phyloP scores from a whole-genome alignment of 2,797 vertebrate species.

The Urosaurus nigricauda region DNA sequence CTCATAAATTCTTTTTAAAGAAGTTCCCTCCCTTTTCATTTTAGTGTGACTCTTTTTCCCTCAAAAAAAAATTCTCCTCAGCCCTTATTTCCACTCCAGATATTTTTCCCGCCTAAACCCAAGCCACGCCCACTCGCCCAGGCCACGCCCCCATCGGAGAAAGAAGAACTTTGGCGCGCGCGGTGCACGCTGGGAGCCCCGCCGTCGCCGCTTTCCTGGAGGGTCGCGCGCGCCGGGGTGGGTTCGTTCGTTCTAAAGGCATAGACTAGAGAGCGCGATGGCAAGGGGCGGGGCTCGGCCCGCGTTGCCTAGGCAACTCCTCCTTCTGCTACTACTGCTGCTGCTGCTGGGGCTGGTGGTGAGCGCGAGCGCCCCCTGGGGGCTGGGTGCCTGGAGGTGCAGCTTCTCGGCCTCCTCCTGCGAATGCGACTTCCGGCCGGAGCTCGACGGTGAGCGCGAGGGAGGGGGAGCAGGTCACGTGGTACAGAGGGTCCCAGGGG shows the following conservation, averaged over 20 bases:
- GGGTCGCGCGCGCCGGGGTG: too few relatives aligned
- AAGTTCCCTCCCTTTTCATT: too few relatives aligned
- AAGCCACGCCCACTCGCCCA: too few relatives aligned
- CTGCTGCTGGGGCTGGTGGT: slow-evolving; percentile 11
- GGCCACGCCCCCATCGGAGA: too few relatives aligned
- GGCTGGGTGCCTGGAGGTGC: not conserved
- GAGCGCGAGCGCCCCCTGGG: slow-evolving; percentile 2
- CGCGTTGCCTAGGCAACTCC: not conserved
- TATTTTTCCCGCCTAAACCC: too few relatives aligned
- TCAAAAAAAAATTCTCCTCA: too few relatives aligned
- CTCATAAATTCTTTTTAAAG: too few relatives aligned
- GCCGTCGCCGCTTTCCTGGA: not conserved
- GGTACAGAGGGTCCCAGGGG: not conserved
- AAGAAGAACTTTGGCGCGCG: not conserved
- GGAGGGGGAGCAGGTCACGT: too few relatives aligned
- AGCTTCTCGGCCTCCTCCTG: not conserved
- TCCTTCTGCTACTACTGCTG: not conserved
- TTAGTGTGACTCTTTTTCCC: too few relatives aligned
- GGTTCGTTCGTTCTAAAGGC: too few relatives aligned
- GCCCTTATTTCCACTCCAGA: too few relatives aligned
- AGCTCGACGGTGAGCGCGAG: slow-evolving; percentile 9
- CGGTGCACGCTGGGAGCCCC: slow-evolving; percentile 12
- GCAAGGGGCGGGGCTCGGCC: not conserved
- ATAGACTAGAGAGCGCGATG: not conserved
- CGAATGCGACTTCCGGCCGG: slow-evolving; percentile 35